Percentiles rank a stretch among this genome's conserved stretches.
phyloP scores from a whole-genome alignment of 2,797 vertebrate species.

The Falco naumanni region DNA sequence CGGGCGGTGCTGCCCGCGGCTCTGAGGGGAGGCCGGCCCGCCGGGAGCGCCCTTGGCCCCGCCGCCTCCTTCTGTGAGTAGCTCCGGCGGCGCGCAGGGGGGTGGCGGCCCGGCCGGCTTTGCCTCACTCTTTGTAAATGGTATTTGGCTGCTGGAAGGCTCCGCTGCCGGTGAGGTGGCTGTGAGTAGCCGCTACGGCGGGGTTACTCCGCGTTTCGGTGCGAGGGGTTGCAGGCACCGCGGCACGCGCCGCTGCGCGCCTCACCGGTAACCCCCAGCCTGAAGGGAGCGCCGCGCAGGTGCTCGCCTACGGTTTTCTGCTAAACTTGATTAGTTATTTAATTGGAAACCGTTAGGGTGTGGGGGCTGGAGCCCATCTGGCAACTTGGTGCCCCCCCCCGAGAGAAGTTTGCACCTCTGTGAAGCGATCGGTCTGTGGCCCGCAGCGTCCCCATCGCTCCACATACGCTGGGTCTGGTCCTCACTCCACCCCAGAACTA shows the following conservation, averaged over 20 bases:
- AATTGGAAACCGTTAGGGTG: background rate
- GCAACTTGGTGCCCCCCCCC: background rate
- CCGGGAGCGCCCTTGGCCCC: too few species aligned
- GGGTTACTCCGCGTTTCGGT: background rate
- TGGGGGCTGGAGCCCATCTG: background rate
- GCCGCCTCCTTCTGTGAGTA: too few species aligned
- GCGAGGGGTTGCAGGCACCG: accelerated
- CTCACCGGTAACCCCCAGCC: background rate
- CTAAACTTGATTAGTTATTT: too few species aligned
- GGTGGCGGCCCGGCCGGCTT: too few species aligned
- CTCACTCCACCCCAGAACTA: background rate
- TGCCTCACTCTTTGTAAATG: too few species aligned
- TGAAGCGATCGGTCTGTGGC: background rate
- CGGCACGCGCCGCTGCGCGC: background rate
- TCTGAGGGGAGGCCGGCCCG: too few species aligned
- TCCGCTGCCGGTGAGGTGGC: accelerated
- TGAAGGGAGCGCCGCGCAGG: background rate
- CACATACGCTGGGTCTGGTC: background rate
- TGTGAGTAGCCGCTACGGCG: accelerated
- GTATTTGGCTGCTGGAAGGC: background rate
- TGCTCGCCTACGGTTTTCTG: background rate
- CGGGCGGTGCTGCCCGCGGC: too few species aligned
- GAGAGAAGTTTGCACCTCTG: background rate
- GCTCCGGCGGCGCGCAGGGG: too few species aligned
- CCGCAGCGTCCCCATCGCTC: background rate